Base-by-base conservation (phyloP, 2,888 invertebrate species). In the Neocrepidodera transversa region DNA sequence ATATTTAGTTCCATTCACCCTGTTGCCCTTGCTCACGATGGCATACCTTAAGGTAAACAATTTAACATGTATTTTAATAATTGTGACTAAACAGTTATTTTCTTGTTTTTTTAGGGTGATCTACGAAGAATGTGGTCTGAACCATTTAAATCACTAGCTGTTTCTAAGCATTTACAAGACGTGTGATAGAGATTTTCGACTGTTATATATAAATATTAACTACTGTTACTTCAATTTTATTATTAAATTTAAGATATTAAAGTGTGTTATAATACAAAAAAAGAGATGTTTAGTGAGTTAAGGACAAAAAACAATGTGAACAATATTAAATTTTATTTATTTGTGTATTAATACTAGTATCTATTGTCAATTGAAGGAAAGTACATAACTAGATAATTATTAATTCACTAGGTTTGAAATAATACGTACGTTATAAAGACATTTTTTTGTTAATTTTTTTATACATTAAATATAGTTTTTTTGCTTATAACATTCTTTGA, bases 101-200 rank as follows among this genome's bases (percentile, higher is more conserved):
- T 14, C 26, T 4, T 32, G n/a, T 45, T 43, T 1, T 82, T 79
- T 5, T 81, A 97, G 96, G 97, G 97, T 67, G 97, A 97, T 83
- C 84, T 97, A 73, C 85, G 95, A 78, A 87, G 96, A 74, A 97
- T 97, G 97, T 97, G 97, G 97, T 94, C 93, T 76, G 97, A 95
- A 81, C 95, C 95, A 67, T 95, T 95, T 82, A 93, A 92, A 82
- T 85, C 90, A 70, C 89, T 92, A 73, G 86, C 87, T 75, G 86
- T 87, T 75, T 87, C 92, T 70, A 94, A 93, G 81, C 89, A 90
- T 81, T 83, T 90, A 60, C 75, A 74, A 82, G 90, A 90, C 82
- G 90, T 91, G 86, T 90, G 87, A 88, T 79, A 77, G 68, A 72
- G 65, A 50, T 70, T 62, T 66, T 66, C 65, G 67, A 70, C 64